phyloP scores from a whole-genome alignment of 2,888 invertebrate species.

The Eremobia ochroleuca region DNA sequence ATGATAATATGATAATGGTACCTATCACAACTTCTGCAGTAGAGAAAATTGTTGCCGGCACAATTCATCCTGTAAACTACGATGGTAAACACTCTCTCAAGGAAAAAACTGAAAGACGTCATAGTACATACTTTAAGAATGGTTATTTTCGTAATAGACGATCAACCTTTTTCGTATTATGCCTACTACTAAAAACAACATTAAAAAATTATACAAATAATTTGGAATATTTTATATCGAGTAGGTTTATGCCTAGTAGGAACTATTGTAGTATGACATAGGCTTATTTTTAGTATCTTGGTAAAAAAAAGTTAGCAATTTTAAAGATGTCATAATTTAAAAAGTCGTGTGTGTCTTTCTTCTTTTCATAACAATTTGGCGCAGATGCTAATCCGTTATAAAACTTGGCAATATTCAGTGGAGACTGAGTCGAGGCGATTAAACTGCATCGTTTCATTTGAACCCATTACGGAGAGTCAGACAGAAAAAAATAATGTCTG shows the following conservation, averaged over 20 bases:
- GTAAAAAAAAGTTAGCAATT: neutral
- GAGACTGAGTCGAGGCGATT: conserved; percentile 35
- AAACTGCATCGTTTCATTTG: conserved; percentile 54
- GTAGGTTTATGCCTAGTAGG: neutral
- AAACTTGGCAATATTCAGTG: conserved; percentile 49
- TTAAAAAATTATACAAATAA: neutral
- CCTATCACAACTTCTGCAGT: neutral
- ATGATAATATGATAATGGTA: neutral
- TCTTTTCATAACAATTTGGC: conserved; percentile 37
- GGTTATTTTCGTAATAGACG: neutral
- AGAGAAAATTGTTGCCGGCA: neutral
- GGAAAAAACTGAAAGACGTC: conserved; percentile 9
- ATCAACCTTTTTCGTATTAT: neutral
- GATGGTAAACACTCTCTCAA: neutral
- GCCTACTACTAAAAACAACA: neutral
- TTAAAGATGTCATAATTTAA: conserved; percentile 17
- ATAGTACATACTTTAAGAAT: neutral
- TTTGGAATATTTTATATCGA: too few relatives aligned
- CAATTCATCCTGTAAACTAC: neutral
- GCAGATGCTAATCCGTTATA: conserved; percentile 40
- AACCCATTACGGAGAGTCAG: conserved; percentile 53
- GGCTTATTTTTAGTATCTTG: neutral
- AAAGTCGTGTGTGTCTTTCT: conserved; percentile 13
- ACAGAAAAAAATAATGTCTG: conserved; percentile 40
- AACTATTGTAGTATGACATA: neutral